phyloP scores from a whole-genome alignment of 2,113 vertebrate genomes.

The Condylura cristata region DNA sequence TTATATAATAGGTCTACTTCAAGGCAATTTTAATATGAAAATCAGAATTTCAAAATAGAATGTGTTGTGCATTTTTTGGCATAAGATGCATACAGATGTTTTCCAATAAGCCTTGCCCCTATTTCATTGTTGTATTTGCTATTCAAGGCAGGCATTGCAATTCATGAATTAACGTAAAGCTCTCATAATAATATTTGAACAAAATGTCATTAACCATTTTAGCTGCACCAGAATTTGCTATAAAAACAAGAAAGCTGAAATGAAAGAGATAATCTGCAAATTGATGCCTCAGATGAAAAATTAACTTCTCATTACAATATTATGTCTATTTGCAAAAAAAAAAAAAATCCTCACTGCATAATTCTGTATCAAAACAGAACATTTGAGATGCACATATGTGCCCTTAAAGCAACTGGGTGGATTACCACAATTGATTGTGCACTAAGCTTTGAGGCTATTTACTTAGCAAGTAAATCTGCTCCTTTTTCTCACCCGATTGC shows the following conservation, averaged over 20 bases:
- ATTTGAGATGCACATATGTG: constrained; percentile 43
- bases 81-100: constrained; percentile 39
- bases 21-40: constrained; percentile 36
- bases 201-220: constrained; percentile 69
- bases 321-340: constrained; percentile 70
- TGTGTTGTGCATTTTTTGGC: background rate
- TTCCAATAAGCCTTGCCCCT: constrained; percentile 46
- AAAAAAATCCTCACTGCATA: constrained; percentile 33
- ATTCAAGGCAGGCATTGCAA: constrained; percentile 28
- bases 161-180: constrained; percentile 52
- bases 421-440: constrained; percentile 59
- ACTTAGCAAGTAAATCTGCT: constrained; percentile 52
- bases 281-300: constrained; percentile 60
- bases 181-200: constrained; percentile 51
- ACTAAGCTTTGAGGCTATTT: constrained; percentile 29
- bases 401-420: constrained; percentile 52
- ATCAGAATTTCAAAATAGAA: constrained; percentile 62
- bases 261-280: constrained; percentile 69
- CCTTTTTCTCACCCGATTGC: background rate
- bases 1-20: constrained; percentile 39
- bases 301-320: constrained; percentile 71
- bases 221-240: constrained; percentile 68
- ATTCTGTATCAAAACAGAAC: constrained; percentile 35
- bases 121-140: constrained; percentile 57
- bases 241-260: constrained; percentile 70